These are phyloP conservation scores for Trididemnum miniatum DNA, from an alignment of 23 tunicate species.

Conservation along the genomic window DNA sequence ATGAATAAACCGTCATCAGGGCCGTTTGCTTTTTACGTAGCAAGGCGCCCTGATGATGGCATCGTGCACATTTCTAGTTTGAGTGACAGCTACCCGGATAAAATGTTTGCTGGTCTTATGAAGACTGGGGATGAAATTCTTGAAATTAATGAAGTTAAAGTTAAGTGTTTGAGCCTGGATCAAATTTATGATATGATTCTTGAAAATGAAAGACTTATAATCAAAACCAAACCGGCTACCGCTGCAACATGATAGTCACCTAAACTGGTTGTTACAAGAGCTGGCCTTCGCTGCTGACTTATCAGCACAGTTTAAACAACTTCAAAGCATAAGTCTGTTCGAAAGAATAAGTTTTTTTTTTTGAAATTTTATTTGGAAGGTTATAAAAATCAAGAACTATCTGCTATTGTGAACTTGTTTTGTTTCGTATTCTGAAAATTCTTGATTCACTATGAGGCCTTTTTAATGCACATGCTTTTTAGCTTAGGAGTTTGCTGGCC, in stretches of 20 bases:
- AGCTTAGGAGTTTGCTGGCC: too few species aligned
- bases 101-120: constrained; percentile 92
- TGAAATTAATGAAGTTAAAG: constrained; percentile 61
- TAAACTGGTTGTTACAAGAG: too few species aligned
- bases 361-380: too few species aligned
- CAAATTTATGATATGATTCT: constrained; percentile 81
- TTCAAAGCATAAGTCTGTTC: too few species aligned
- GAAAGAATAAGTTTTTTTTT: too few species aligned
- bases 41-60: constrained; percentile 56
- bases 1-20: constrained; percentile 90
- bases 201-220: constrained; percentile 58
- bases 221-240: constrained; percentile 69
- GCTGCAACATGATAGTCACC: background rate
- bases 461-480: too few species aligned
- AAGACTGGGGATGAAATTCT: constrained; percentile 85
- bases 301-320: too few species aligned
- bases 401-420: too few species aligned
- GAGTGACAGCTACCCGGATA: constrained; percentile 91
- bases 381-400: too few species aligned
- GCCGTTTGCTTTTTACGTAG: constrained; percentile 85
- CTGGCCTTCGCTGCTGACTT: too few species aligned
- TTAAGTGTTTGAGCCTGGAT: constrained; percentile 44
- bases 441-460: too few species aligned
- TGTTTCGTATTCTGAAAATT: too few species aligned
- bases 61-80: constrained; percentile 81